Base-by-base conservation (phyloP, 2,113 vertebrate genomes). In the Helogale parvula region DNA sequence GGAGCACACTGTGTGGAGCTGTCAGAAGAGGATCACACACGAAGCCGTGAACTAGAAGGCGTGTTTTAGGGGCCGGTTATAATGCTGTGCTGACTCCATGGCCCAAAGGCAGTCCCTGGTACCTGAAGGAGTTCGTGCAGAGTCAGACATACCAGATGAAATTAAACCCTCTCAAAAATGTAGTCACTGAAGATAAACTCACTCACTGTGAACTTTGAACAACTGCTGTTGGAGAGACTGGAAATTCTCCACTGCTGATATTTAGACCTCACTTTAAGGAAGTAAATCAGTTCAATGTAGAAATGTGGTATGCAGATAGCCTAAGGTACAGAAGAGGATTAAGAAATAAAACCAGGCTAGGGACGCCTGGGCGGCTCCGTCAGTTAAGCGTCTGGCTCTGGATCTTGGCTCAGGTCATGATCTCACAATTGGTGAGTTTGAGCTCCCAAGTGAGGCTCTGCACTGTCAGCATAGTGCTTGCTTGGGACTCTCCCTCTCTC, bases 221-320 rank as follows among this genome's bases (percentile, higher is more conserved):
- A 81, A 57, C 19, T 45, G 72, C 47, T 86, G 27, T 41, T 27
- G 7, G 68, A 69, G 17, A 88, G 29, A 52, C 13, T 11, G 25
- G 74, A 47, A 52, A 79, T 52, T 88, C 41, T 50, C 57, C 11
- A 29, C 50, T 65, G 31, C 33, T 54, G 16, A 81, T 29, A 23
- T 2, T 54, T 81, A 85, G 93, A 60, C 33, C 41, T 31, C 79
- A 92, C 47, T 79, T 89, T 47, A 95, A 95, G 94, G 65, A 96
- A 95, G 52, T 21, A 89, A 83, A 93, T 38, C 6, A 15, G 68
- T 72, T 88, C 74, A 81, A 4, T 27, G 19, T 33, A 77, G 79
- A 47, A 82, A 38, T 57, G 47, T 11, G 1, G 41, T 54, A 63
- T 19, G 15, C 63, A 92, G 50, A 86, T 31, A 41, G 54, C 52